Percentiles rank a stretch among this genome's conserved stretches.
These are phyloP conservation scores for Fulmarus glacialis DNA, from an alignment of 2,113 vertebrate genomes.

Conservation along the genomic window DNA sequence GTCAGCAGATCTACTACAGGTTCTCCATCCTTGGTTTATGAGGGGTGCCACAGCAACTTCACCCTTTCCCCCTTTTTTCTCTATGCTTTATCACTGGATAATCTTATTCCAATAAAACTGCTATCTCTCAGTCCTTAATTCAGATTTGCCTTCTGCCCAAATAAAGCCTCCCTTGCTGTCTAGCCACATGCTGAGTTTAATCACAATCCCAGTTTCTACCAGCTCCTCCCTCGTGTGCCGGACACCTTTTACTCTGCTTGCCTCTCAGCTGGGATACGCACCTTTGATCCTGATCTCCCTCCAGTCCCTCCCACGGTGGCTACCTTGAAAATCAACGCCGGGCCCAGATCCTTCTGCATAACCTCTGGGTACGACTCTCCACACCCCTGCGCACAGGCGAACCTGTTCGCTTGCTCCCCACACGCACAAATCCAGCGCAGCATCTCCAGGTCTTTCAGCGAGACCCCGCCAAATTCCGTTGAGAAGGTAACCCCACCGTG, in stretches of 20 bases:
- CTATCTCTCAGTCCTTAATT: background rate
- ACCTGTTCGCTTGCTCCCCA: background rate
- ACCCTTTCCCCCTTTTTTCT: background rate
- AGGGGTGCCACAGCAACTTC: background rate
- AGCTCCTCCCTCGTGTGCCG: background rate
- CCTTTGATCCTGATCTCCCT: background rate
- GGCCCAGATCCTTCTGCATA: background rate
- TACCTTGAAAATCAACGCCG: background rate
- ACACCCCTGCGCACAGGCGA: fast-evolving
- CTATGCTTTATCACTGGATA: background rate
- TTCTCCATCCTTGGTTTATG: background rate
- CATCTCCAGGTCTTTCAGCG: background rate
- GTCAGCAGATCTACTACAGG: background rate
- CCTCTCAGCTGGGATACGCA: background rate
- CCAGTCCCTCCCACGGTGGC: background rate
- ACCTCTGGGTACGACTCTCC: background rate
- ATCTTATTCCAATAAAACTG: background rate
- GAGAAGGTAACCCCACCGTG: fast-evolving
- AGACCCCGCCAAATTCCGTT: background rate
- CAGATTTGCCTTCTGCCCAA: background rate
- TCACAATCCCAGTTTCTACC: background rate
- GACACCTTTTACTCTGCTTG: background rate
- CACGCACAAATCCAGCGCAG: background rate
- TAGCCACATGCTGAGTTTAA: background rate
- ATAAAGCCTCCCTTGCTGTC: background rate